Percentiles rank a stretch among this genome's conserved stretches.
Evolutionary conservation across 2,888 invertebrate species (phyloP).

Genomic region (Conus canariensis): DNA sequence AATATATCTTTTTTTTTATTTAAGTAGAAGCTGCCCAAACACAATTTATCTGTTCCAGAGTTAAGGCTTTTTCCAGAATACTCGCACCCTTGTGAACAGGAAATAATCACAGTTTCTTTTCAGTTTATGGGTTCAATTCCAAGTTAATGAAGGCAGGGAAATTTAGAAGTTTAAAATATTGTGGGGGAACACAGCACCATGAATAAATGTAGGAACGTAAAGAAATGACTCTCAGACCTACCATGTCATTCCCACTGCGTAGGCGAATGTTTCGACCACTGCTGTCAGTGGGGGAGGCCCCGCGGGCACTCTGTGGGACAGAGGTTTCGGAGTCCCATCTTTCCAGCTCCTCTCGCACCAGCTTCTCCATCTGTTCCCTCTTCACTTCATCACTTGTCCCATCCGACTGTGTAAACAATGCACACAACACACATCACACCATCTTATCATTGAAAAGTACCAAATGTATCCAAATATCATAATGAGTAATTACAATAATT

Average conservation of each 20-base stretch:
- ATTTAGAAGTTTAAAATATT: too few relatives aligned
- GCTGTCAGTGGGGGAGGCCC: constrained; percentile 66
- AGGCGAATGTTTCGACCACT: constrained; percentile 59
- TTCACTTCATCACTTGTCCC: constrained; percentile 77
- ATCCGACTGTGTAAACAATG: constrained; percentile 68
- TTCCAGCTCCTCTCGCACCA: constrained; percentile 79
- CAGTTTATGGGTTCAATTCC: too few relatives aligned
- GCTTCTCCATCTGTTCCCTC: constrained; percentile 78
- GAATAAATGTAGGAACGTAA: too few relatives aligned
- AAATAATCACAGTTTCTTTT: too few relatives aligned
- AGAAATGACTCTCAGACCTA: not conserved
- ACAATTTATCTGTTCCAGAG: too few relatives aligned
- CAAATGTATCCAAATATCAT: constrained; percentile 28
- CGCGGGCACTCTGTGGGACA: constrained; percentile 64
- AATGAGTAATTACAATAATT: too few relatives aligned
- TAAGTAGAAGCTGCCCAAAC: too few relatives aligned
- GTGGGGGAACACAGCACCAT: too few relatives aligned
- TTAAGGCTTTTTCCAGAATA: too few relatives aligned
- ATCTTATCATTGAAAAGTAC: not conserved
- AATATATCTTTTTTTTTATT: too few relatives aligned
- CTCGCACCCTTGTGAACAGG: too few relatives aligned
- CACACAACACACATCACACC: not conserved
- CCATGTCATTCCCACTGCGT: constrained; percentile 55
- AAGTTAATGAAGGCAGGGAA: too few relatives aligned
- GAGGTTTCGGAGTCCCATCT: constrained; percentile 77